A percentile compares a stretch with the other conserved stretches of the same genome.
Conservation (phyloP, 2,888 invertebrate genomes). For the Calameuta idolon region DNA sequence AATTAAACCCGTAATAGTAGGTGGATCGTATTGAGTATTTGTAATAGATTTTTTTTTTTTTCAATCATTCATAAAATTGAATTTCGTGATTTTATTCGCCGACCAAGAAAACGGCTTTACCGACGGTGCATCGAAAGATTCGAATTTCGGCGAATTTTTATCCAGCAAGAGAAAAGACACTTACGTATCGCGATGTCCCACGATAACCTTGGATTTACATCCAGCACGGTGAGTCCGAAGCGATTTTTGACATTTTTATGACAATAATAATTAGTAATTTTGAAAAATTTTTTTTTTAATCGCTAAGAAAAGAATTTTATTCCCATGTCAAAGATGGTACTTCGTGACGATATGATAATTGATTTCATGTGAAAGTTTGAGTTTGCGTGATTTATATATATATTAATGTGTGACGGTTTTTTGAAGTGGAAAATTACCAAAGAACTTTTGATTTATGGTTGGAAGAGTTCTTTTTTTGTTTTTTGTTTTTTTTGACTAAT, state of each 20-base stretch:
- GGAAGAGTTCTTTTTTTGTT: background rate
- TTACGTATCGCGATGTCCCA: conserved; percentile 49
- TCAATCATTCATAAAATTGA: background rate
- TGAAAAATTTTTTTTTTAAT: background rate
- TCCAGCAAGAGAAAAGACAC: background rate
- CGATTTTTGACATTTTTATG: background rate
- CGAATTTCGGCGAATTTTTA: background rate
- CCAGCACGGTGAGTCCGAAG: conserved; percentile 56
- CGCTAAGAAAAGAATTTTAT: background rate
- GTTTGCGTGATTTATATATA: too few species aligned
- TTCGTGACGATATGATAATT: too few species aligned
- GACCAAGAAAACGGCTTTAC: background rate
- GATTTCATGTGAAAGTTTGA: too few species aligned
- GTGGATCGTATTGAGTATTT: background rate
- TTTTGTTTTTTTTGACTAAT: background rate
- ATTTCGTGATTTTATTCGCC: background rate
- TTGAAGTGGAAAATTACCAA: background rate
- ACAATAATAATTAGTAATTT: background rate
- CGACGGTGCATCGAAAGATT: background rate
- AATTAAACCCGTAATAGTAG: background rate
- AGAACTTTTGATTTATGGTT: background rate
- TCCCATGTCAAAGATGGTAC: background rate
- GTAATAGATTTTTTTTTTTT: background rate
- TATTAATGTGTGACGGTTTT: background rate
- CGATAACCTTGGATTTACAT: conserved; percentile 61